A percentile compares a stretch with the other conserved stretches of the same genome.
Evolutionary conservation across 2,113 vertebrate genomes (phyloP).

Genomic region (Epinephelus cyanopodus): DNA sequence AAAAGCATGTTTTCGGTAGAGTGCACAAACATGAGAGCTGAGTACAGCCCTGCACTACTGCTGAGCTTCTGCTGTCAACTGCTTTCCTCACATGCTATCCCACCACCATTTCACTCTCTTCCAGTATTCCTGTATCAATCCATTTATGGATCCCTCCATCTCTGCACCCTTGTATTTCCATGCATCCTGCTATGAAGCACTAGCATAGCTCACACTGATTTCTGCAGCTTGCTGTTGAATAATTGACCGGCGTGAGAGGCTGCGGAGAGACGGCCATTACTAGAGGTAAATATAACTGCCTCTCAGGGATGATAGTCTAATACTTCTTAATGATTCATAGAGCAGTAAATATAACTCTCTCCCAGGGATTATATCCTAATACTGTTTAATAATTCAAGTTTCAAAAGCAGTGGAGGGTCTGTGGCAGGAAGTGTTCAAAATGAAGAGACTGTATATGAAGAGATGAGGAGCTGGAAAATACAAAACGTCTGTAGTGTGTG

Average conservation of each 20-base stretch:
- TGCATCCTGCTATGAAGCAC: conserved; percentile 54
- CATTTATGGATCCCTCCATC: conserved; percentile 70
- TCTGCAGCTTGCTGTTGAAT: conserved; percentile 77
- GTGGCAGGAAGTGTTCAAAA: conserved; percentile 36
- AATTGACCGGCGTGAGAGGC: conserved; percentile 79
- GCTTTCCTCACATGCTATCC: conserved; percentile 44
- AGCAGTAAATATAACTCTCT: conserved; percentile 83
- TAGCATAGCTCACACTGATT: conserved; percentile 36
- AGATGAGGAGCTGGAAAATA: conserved; percentile 22
- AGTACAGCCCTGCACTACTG: conserved; percentile 12
- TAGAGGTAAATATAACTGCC: conserved; percentile 85
- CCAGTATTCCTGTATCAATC: conserved; percentile 53
- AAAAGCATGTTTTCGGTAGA: conserved; percentile 50
- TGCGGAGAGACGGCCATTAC: conserved; percentile 78
- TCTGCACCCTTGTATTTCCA: conserved; percentile 51
- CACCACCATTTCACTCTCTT: conserved; percentile 26
- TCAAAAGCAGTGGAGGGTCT: conserved; percentile 63
- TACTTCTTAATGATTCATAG: conserved; percentile 84
- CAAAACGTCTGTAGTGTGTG: neutral
- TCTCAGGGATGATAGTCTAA: conserved; percentile 82
- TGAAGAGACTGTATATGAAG: conserved; percentile 22
- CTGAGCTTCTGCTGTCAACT: conserved; percentile 47
- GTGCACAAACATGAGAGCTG: conserved; percentile 47
- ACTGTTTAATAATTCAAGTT: conserved; percentile 82
- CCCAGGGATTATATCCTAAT: conserved; percentile 76